These are phyloP conservation scores for Coturnix japonica DNA, from an alignment of 2,113 vertebrate genomes.

Conservation along the genomic window DNA sequence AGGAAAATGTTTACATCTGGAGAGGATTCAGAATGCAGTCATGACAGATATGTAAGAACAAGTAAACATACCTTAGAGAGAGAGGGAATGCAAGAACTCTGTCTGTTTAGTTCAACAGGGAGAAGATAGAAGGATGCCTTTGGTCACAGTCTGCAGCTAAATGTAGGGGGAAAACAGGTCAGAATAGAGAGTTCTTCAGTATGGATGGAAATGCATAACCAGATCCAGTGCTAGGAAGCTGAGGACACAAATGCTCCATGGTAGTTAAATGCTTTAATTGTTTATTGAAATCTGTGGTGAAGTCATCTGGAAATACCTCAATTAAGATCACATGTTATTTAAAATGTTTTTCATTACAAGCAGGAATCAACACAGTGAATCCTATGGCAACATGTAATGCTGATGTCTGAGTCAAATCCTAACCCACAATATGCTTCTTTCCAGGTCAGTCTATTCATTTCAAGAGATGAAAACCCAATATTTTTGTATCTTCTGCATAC, in stretches of 20 bases:
- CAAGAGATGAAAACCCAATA: background rate
- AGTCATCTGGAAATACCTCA: slow-evolving; percentile 4
- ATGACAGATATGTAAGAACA: slow-evolving; percentile 29
- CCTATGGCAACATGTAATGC: background rate
- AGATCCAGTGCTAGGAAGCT: fast-evolving
- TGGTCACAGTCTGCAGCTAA: background rate
- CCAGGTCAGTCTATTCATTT: background rate
- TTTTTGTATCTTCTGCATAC: background rate
- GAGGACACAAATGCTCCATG: background rate
- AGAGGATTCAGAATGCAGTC: slow-evolving; percentile 36
- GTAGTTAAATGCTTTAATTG: background rate
- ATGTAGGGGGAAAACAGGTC: background rate
- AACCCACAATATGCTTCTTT: background rate
- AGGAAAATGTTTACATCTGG: slow-evolving; percentile 48
- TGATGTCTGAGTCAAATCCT: background rate
- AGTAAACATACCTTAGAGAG: slow-evolving; percentile 55
- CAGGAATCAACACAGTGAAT: background rate
- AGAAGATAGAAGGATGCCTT: background rate
- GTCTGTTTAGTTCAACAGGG: background rate
- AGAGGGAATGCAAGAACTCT: background rate
- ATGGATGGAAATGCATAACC: background rate
- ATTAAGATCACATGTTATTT: background rate
- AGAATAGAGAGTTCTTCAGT: background rate
- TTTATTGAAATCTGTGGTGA: background rate
- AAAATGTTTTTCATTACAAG: background rate